phyloP scores from a whole-genome alignment of 2,113 vertebrate genomes.

The Catagonus wagneri region DNA sequence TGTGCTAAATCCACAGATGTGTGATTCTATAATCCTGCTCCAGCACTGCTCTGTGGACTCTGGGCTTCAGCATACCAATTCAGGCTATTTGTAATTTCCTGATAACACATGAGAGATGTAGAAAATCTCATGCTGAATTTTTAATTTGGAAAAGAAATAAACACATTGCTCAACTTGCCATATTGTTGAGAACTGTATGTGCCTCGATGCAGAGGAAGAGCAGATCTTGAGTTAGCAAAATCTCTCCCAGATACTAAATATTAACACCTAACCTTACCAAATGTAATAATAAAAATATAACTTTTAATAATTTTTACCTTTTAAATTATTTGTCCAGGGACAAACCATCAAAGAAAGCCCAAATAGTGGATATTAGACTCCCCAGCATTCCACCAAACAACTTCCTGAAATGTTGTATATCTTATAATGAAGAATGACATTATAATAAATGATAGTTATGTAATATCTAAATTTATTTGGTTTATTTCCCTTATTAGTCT shows the following conservation, averaged over 20 bases:
- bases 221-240: background rate
- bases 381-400: background rate
- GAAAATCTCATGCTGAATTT: background rate
- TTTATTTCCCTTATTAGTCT: background rate
- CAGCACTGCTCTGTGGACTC: background rate
- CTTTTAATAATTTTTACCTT: background rate
- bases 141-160: background rate
- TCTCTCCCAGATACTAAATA: background rate
- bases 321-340: background rate
- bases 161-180: background rate
- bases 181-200: background rate
- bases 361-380: background rate
- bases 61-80: background rate
- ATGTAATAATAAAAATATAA: background rate
- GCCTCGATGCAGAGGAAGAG: background rate
- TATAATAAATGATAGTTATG: background rate
- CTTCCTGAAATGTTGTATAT: background rate
- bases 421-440: background rate
- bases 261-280: background rate
- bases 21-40: background rate
- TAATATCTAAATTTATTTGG: accelerated
- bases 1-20: background rate
- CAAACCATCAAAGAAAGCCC: background rate
- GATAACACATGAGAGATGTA: background rate
- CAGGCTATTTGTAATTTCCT: background rate